phyloP scores from a whole-genome alignment of 2,888 invertebrate genomes.

The Leptothorax acervorum region DNA sequence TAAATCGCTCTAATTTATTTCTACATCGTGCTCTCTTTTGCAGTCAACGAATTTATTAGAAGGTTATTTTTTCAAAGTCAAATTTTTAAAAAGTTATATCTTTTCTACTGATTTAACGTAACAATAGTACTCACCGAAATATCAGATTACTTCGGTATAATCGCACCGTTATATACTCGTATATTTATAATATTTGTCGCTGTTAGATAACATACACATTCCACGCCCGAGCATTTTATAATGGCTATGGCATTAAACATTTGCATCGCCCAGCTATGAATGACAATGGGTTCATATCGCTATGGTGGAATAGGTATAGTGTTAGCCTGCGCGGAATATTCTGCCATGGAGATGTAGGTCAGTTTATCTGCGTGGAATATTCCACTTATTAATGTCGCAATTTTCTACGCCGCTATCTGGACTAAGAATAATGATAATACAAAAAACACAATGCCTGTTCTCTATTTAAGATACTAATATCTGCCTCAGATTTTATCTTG shows the following conservation, averaged over 20 bases:
- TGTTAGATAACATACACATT: constrained; percentile 5
- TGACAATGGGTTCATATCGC: constrained; percentile 51
- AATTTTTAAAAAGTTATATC: neutral
- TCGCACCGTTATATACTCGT: neutral
- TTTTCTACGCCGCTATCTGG: constrained; percentile 28
- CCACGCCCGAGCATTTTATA: constrained; percentile 27
- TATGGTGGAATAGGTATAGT: constrained; percentile 31
- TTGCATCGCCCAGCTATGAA: constrained; percentile 44
- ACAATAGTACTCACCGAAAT: neutral
- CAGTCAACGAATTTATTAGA: neutral
- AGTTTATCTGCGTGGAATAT: constrained; percentile 51
- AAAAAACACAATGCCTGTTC: neutral
- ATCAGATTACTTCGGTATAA: neutral
- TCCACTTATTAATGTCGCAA: constrained; percentile 44
- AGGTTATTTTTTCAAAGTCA: neutral
- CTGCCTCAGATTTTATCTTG: neutral
- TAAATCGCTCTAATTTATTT: neutral
- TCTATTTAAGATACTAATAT: neutral
- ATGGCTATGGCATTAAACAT: constrained; percentile 43
- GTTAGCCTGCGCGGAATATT: constrained; percentile 38
- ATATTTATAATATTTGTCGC: constrained; percentile 21
- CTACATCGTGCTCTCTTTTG: neutral
- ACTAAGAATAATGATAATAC: constrained; percentile 25
- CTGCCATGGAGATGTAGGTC: constrained; percentile 48
- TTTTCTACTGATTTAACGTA: neutral